phyloP scores from a whole-genome alignment of 2,797 vertebrate genomes.

The Cyprinodon diabolis region DNA sequence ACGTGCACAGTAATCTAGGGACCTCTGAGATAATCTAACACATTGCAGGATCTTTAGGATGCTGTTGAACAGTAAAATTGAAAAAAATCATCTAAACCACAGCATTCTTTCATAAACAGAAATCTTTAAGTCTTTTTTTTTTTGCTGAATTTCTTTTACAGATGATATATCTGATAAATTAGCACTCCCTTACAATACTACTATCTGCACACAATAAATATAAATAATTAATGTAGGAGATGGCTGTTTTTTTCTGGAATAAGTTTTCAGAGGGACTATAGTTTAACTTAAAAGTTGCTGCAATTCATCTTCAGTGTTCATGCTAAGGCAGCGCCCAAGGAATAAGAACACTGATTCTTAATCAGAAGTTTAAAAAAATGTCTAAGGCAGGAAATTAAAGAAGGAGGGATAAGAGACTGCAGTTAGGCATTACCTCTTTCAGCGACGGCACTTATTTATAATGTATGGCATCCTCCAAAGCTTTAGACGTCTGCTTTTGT shows the following conservation, averaged over 20 bases:
- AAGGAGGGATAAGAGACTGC: neutral
- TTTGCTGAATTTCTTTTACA: neutral
- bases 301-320: neutral
- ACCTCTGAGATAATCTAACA: neutral
- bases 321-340: neutral
- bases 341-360: neutral
- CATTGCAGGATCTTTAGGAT: neutral
- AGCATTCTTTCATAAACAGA: neutral
- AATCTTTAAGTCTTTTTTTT: neutral
- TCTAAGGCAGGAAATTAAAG: neutral
- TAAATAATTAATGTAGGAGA: neutral
- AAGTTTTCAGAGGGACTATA: neutral
- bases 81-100: neutral
- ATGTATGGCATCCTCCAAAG: constrained; percentile 29
- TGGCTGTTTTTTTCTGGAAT: neutral
- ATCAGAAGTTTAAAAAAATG: neutral
- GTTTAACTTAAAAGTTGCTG: neutral
- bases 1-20: neutral
- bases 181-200: neutral
- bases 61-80: neutral
- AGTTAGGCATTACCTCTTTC: neutral
- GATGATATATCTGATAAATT: neutral
- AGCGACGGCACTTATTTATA: constrained; percentile 26
- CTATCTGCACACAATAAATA: neutral
- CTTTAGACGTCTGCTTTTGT: constrained; percentile 34